Percentiles rank a stretch among this genome's conserved stretches.
phyloP scores from a whole-genome alignment of 2,113 vertebrate genomes.

The Ptilorrhoa leucosticta region DNA sequence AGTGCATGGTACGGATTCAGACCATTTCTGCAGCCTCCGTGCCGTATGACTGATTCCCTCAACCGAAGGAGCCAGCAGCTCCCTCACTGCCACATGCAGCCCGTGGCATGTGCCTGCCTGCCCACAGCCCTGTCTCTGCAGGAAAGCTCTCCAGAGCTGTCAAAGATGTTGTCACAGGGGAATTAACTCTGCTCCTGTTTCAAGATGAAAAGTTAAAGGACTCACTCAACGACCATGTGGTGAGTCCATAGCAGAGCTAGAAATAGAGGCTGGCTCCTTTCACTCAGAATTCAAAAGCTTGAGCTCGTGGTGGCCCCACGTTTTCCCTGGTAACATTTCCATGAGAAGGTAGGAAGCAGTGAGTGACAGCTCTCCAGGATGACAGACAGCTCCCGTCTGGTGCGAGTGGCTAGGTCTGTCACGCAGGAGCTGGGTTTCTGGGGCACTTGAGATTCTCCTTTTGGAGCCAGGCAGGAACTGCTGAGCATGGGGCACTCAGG shows the following conservation, averaged over 20 bases:
- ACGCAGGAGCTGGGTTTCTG: slow-evolving; percentile 56
- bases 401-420: slow-evolving; percentile 42
- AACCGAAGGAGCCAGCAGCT: neutral
- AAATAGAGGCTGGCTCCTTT: slow-evolving; percentile 27
- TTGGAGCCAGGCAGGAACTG: slow-evolving; percentile 41
- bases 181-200: slow-evolving; percentile 2
- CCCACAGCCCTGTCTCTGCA: neutral
- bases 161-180: neutral
- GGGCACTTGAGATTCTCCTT: slow-evolving; percentile 56
- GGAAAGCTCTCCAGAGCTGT: neutral
- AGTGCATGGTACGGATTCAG: neutral
- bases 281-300: neutral
- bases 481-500: slow-evolving; percentile 29
- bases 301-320: neutral
- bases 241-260: neutral
- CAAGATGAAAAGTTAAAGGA: neutral
- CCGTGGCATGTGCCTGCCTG: neutral
- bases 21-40: neutral
- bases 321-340: slow-evolving; percentile 25
- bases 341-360: neutral
- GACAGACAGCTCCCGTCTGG: slow-evolving; percentile 50
- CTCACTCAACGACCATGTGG: neutral
- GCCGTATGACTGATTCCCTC: neutral
- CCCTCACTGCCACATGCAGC: neutral
- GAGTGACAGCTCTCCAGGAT: slow-evolving; percentile 39